Evolutionary conservation across 2,797 vertebrate genomes (phyloP).

Genomic region (Sebastes steindachneri): DNA sequence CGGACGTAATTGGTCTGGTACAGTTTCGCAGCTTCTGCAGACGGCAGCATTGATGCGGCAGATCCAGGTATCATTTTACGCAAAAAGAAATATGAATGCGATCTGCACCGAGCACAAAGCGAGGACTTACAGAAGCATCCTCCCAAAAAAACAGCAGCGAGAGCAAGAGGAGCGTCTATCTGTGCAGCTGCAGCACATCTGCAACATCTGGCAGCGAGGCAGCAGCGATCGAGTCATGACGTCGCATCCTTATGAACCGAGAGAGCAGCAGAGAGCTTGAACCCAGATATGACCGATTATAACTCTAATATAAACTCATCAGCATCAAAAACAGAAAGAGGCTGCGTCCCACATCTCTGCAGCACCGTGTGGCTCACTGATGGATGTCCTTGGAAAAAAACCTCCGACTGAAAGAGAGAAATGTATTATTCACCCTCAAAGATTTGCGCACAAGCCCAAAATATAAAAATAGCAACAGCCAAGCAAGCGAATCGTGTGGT

Average conservation of each 20-base stretch:
- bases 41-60: slow-evolving; percentile 92
- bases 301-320: slow-evolving; percentile 29
- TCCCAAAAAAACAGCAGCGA: neutral
- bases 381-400: slow-evolving; percentile 61
- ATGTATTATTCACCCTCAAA: slow-evolving; percentile 2
- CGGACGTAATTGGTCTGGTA: slow-evolving; percentile 97
- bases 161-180: slow-evolving; percentile 14
- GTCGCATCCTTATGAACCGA: slow-evolving; percentile 53
- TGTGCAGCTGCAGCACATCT: slow-evolving; percentile 43
- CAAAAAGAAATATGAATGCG: slow-evolving; percentile 42
- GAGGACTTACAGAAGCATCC: slow-evolving; percentile 28
- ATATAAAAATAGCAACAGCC: neutral
- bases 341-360: slow-evolving; percentile 58
- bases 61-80: slow-evolving; percentile 84
- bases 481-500: neutral
- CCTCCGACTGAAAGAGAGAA: neutral
- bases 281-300: slow-evolving; percentile 19
- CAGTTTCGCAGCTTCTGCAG: slow-evolving; percentile 94
- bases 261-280: slow-evolving; percentile 1
- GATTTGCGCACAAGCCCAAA: neutral
- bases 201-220: slow-evolving; percentile 63
- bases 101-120: slow-evolving; percentile 31
- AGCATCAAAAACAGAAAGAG: slow-evolving; percentile 5
- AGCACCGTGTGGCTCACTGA: slow-evolving; percentile 43
- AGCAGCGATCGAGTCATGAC: slow-evolving; percentile 72